phyloP scores from a whole-genome alignment of 2,113 vertebrate genomes.

The Plestiodon gilberti region DNA sequence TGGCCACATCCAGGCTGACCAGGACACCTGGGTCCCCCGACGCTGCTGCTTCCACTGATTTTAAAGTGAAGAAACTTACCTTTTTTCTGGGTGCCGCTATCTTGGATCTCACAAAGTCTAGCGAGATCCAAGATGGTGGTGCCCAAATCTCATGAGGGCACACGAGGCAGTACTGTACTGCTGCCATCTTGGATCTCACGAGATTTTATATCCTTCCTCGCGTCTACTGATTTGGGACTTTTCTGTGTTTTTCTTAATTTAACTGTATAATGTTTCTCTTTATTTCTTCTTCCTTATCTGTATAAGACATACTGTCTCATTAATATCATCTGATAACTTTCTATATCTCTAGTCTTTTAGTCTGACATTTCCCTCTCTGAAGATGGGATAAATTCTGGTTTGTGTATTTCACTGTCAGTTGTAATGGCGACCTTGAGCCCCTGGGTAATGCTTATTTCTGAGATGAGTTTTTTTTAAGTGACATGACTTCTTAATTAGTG shows the following conservation, averaged over 20 bases:
- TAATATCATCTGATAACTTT: conserved; percentile 11
- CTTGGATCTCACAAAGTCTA: too few relatives aligned
- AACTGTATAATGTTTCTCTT: conserved; percentile 14
- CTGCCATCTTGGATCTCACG: too few relatives aligned
- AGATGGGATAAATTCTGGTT: conserved; percentile 14
- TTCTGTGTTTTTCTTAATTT: conserved; percentile 23
- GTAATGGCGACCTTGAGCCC: conserved; percentile 32
- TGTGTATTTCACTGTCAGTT: background rate
- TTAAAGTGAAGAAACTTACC: too few relatives aligned
- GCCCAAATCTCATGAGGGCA: too few relatives aligned
- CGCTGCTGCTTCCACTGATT: too few relatives aligned
- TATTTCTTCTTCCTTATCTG: conserved; percentile 28
- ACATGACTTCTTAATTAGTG: conserved; percentile 34
- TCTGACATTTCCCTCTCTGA: conserved; percentile 40
- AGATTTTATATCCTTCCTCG: too few relatives aligned
- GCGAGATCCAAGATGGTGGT: too few relatives aligned
- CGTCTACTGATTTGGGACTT: background rate
- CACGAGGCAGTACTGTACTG: too few relatives aligned
- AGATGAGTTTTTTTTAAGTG: conserved; percentile 44
- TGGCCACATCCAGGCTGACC: too few relatives aligned
- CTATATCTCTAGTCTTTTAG: conserved; percentile 15
- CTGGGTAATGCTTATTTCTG: background rate
- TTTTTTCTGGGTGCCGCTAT: too few relatives aligned
- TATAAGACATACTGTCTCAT: conserved; percentile 5
- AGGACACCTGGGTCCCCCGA: too few relatives aligned